phyloP scores from a whole-genome alignment of 2,113 vertebrate species.

The Piaya cayana region DNA sequence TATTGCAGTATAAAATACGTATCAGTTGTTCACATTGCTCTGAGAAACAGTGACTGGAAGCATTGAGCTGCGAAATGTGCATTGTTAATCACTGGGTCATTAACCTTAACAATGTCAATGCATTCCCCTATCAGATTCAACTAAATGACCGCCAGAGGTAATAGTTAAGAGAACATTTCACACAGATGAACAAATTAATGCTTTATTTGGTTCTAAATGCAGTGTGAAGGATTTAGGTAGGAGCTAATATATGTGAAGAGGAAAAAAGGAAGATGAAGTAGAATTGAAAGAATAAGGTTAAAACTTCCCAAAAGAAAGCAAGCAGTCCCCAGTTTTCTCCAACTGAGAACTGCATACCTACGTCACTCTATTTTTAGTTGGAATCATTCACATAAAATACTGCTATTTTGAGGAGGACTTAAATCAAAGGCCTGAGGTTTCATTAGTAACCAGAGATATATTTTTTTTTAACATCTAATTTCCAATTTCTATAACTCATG shows the following conservation, averaged over 20 bases:
- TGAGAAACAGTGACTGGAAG: conserved; percentile 66
- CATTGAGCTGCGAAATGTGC: conserved; percentile 72
- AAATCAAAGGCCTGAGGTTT: background rate
- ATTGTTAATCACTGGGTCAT: conserved; percentile 79
- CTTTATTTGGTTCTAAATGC: conserved; percentile 81
- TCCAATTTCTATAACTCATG: background rate
- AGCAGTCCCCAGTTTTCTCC: background rate
- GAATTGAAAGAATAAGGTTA: background rate
- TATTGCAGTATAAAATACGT: background rate
- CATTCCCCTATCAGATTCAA: conserved; percentile 70
- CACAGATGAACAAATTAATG: conserved; percentile 76
- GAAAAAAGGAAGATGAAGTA: conserved; percentile 36
- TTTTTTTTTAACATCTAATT: background rate
- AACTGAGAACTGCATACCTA: background rate
- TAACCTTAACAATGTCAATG: conserved; percentile 85
- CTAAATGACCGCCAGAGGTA: conserved; percentile 74
- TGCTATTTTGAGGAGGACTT: background rate
- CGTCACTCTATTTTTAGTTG: background rate
- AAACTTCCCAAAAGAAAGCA: background rate
- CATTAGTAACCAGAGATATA: background rate
- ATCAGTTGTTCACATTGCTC: conserved; percentile 40
- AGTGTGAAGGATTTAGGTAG: conserved; percentile 77
- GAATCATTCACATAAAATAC: background rate
- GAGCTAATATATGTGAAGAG: conserved; percentile 45
- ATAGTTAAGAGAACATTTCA: conserved; percentile 77